A percentile compares a stretch with the other conserved stretches of the same genome.
These are phyloP conservation scores for Thaumatotibia leucotreta DNA, from an alignment of 1,140 invertebrate species.

Conservation along the genomic window DNA sequence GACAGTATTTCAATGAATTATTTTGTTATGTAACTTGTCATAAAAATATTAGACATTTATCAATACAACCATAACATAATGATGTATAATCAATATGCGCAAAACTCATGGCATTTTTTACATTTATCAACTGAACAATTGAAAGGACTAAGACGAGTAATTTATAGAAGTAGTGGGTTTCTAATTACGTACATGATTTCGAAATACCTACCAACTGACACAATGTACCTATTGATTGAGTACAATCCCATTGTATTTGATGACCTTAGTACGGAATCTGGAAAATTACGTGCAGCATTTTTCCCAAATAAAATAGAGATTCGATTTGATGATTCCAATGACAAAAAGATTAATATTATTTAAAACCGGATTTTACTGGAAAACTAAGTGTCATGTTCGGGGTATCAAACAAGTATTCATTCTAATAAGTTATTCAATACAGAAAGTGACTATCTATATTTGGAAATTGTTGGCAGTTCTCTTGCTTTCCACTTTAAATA, in stretches of 20 bases:
- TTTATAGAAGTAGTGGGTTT: too few relatives aligned
- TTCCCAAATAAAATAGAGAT: background rate
- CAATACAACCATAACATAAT: too few relatives aligned
- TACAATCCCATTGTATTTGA: too few relatives aligned
- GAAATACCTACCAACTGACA: too few relatives aligned
- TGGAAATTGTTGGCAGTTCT: background rate
- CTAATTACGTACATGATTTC: too few relatives aligned
- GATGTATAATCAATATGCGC: too few relatives aligned
- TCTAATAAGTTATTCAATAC: slow-evolving; percentile 4
- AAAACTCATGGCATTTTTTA: too few relatives aligned
- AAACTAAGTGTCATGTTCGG: background rate
- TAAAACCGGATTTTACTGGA: background rate
- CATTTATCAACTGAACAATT: too few relatives aligned
- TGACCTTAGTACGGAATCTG: too few relatives aligned
- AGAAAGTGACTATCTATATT: background rate
- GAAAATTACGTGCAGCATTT: background rate
- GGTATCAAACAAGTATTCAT: background rate
- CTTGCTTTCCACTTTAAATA: background rate
- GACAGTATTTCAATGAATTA: background rate
- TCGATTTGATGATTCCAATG: background rate
- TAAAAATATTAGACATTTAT: too few relatives aligned
- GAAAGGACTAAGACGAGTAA: too few relatives aligned
- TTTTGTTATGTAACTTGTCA: background rate
- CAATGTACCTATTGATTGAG: too few relatives aligned
- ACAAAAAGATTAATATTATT: background rate